Evolutionary conservation across 2,113 vertebrate species (phyloP).

Genomic region (Neolamprologus caudopunctatus): DNA sequence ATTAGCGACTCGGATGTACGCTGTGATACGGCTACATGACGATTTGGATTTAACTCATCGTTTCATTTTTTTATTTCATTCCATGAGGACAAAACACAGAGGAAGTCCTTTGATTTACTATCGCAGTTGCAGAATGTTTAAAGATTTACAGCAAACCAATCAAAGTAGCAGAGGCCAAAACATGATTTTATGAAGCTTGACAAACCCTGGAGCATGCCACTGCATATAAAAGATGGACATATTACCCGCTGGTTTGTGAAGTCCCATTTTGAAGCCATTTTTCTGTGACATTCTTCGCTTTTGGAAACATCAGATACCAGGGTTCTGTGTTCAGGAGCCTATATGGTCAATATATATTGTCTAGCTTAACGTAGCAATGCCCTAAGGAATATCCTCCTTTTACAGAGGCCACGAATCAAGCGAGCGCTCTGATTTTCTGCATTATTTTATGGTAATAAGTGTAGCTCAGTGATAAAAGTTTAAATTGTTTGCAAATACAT

Average conservation of each 20-base stretch:
- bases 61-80: neutral
- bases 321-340: neutral
- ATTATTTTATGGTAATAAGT: neutral
- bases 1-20: neutral
- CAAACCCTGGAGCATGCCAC: neutral
- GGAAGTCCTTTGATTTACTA: neutral
- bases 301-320: neutral
- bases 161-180: neutral
- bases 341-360: neutral
- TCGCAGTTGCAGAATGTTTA: neutral
- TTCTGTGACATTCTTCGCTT: neutral
- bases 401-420: neutral
- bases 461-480: neutral
- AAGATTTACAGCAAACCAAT: neutral
- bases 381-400: neutral
- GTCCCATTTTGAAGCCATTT: neutral
- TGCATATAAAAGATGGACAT: neutral
- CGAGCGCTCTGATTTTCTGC: accelerated
- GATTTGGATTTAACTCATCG: neutral
- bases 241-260: neutral
- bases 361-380: neutral
- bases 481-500: neutral
- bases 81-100: neutral
- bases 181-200: neutral
- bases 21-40: neutral